These are phyloP conservation scores for Cryptoprocta ferox DNA, from an alignment of 2,797 vertebrate species.

Conservation along the genomic window DNA sequence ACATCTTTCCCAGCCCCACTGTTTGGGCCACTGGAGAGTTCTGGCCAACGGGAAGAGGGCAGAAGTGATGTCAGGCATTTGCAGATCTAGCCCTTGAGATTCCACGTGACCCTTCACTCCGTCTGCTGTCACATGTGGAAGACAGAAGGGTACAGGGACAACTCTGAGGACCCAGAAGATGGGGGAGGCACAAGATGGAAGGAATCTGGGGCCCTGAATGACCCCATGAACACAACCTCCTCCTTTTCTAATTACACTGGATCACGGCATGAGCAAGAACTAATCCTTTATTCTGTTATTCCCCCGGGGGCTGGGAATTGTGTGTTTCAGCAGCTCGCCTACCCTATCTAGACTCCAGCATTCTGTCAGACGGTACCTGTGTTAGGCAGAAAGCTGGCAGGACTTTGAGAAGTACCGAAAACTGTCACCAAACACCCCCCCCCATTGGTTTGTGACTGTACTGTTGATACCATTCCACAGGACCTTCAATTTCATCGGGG, in stretches of 20 bases:
- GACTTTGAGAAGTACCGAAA: background rate
- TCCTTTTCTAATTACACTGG: background rate
- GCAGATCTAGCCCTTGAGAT: background rate
- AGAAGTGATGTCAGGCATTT: background rate
- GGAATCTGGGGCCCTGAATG: background rate
- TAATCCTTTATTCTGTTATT: background rate
- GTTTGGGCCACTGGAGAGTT: background rate
- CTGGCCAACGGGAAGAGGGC: background rate
- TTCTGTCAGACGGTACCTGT: background rate
- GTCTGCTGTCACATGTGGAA: background rate
- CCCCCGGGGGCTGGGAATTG: background rate
- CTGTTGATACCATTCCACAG: background rate
- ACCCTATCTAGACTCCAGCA: background rate
- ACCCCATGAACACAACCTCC: background rate
- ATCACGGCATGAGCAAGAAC: background rate
- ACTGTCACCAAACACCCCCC: background rate
- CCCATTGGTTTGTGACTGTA: background rate
- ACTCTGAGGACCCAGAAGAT: background rate
- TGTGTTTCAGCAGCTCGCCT: background rate
- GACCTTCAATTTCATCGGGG: background rate
- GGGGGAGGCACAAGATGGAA: background rate
- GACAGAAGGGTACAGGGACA: background rate
- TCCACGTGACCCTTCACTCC: fast-evolving
- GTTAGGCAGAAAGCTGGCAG: background rate
- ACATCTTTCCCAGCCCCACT: background rate